These are phyloP conservation scores for Xylocopa sonorina DNA, from an alignment of 1,140 invertebrate genomes.

Conservation along the genomic window DNA sequence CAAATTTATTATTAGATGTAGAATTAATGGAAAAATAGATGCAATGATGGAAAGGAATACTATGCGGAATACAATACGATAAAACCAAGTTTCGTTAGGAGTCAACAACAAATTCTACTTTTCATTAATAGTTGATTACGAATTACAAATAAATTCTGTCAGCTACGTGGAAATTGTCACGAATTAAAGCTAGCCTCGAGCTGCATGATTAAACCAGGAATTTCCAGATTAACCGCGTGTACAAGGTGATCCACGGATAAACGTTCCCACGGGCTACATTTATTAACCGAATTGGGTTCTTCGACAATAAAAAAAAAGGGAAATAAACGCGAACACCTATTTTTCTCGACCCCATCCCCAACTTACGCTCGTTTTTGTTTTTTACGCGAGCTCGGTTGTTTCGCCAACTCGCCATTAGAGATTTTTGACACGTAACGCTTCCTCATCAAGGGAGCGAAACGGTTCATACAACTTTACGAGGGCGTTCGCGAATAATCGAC, in stretches of 20 bases:
- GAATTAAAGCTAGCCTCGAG: not conserved
- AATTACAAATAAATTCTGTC: too few relatives aligned
- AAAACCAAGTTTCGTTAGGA: too few relatives aligned
- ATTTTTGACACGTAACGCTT: constrained; percentile 8
- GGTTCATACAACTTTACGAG: not conserved
- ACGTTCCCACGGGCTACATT: not conserved
- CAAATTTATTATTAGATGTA: too few relatives aligned
- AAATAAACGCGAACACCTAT: not conserved
- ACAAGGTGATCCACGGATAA: not conserved
- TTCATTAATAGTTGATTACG: too few relatives aligned
- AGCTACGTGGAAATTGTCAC: too few relatives aligned
- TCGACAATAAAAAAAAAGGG: not conserved
- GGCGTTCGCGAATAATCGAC: not conserved
- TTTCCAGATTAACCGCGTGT: not conserved
- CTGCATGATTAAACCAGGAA: not conserved
- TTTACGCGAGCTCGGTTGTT: not conserved
- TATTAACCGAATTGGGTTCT: not conserved
- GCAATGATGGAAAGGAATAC: too few relatives aligned
- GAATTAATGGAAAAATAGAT: too few relatives aligned
- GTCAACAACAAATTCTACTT: too few relatives aligned
- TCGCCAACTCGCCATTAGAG: not conserved
- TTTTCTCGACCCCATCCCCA: not conserved
- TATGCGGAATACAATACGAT: too few relatives aligned
- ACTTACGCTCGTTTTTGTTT: not conserved
- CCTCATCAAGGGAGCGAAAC: not conserved